These are phyloP conservation scores for Platysteira castanea DNA, from an alignment of 2,113 vertebrate genomes.

Conservation along the genomic window DNA sequence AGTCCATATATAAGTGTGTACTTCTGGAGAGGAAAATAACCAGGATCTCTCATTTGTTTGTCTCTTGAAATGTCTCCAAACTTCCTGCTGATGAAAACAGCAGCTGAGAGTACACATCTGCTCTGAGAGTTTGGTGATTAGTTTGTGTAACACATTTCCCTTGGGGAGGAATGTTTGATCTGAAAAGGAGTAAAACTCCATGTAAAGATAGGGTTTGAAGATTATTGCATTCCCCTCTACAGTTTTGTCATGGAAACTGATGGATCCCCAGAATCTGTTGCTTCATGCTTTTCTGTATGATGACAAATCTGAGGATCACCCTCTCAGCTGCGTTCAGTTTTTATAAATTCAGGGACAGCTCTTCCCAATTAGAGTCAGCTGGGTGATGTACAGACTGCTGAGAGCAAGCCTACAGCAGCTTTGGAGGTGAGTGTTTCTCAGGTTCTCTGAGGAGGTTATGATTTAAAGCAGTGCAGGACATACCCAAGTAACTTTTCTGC, in stretches of 20 bases:
- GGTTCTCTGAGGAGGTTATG: no score
- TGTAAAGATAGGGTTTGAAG: neutral
- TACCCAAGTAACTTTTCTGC: neutral
- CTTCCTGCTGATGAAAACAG: neutral
- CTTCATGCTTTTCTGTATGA: neutral
- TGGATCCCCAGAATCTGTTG: neutral
- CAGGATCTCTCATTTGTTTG: neutral
- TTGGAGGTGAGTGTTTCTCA: neutral
- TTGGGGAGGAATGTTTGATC: neutral
- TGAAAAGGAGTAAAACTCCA: neutral
- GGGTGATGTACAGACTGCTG: neutral
- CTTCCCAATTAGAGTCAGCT: neutral
- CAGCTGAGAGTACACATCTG: neutral
- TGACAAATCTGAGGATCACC: neutral
- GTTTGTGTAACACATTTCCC: neutral
- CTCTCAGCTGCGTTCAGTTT: neutral
- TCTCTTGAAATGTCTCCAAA: neutral
- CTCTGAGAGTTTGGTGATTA: neutral
- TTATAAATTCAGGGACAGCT: neutral
- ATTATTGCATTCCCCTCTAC: neutral
- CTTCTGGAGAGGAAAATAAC: neutral
- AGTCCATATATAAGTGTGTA: neutral
- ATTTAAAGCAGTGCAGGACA: neutral
- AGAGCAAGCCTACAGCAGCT: neutral
- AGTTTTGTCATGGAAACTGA: neutral